Evolutionary conservation across 2,113 vertebrate genomes (phyloP), one percentile per base, ranked within the genome.

Genomic region (Synchiropus splendidus): DNA sequence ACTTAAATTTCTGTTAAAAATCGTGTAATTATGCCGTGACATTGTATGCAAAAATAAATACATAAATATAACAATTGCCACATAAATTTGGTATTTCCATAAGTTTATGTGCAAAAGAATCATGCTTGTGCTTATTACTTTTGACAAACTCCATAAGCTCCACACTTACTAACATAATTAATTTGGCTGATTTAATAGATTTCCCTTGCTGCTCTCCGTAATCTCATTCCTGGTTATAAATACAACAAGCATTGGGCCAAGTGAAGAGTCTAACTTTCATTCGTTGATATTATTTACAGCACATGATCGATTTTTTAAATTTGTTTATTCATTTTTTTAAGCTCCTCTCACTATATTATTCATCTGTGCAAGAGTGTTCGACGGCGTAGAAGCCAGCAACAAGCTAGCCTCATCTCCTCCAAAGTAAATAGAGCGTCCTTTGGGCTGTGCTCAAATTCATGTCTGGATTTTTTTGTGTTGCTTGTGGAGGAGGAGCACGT

Each of bases 1-100:
- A 74, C 74, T 81, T 79, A 78, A 70, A 75, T 61, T 44, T 49
- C 39, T 33, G 43, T 40, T 47, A 46, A 56, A 59, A 42, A 49
- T n/a, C n/a, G n/a, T n/a, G n/a, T n/a, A n/a, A n/a, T n/a, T n/a
- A n/a, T n/a, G n/a, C n/a, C n/a, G n/a, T n/a, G n/a, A n/a, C n/a
- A n/a, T n/a, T n/a, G n/a, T n/a, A n/a, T n/a, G n/a, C n/a, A n/a
- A n/a, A n/a, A n/a, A n/a, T n/a, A n/a, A n/a, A n/a, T n/a, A n/a
- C n/a, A n/a, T n/a, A n/a, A n/a, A n/a, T n/a, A n/a, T n/a, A n/a
- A n/a, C n/a, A n/a, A n/a, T n/a, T n/a, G n/a, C n/a, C n/a, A n/a
- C n/a, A n/a, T n/a, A n/a, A n/a, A n/a, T n/a, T n/a, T n/a, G n/a
- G n/a, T n/a, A n/a, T n/a, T n/a, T n/a, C n/a, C 21, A 27, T 27